These are phyloP conservation scores for Megamerina dolium DNA, from an alignment of 2,888 invertebrate genomes.

Conservation along the genomic window DNA sequence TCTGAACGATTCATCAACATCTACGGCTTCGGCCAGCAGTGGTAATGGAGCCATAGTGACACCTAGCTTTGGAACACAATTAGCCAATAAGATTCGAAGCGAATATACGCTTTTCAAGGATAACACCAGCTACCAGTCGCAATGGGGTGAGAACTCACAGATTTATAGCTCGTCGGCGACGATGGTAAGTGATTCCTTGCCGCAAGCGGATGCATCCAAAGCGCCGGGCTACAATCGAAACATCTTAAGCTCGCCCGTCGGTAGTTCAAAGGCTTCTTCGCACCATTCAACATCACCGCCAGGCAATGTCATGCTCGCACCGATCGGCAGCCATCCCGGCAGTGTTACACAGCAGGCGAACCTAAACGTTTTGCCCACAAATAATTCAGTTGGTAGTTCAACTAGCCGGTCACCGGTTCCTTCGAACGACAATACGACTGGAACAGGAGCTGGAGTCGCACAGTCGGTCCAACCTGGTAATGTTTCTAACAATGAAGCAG, in stretches of 20 bases:
- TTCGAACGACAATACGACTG: slow-evolving; percentile 5
- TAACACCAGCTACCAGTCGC: slow-evolving; percentile 58
- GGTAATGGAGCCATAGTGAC: slow-evolving; percentile 25
- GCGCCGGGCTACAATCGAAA: slow-evolving; percentile 80
- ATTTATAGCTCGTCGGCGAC: slow-evolving; percentile 50
- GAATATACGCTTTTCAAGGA: slow-evolving; percentile 89
- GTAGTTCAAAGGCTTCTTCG: slow-evolving; percentile 58
- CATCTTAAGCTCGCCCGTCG: slow-evolving; percentile 70
- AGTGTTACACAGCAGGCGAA: slow-evolving; percentile 19
- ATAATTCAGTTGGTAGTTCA: slow-evolving; percentile 16
- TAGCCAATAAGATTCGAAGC: slow-evolving; percentile 43
- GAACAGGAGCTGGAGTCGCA: slow-evolving; percentile 19
- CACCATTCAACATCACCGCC: slow-evolving; percentile 55
- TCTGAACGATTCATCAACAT: slow-evolving; percentile 14
- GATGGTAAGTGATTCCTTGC: slow-evolving; percentile 42
- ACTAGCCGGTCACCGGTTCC: slow-evolving; percentile 32
- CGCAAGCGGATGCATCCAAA: slow-evolving; percentile 76
- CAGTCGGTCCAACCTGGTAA: background rate
- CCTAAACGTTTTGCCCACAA: slow-evolving; percentile 27
- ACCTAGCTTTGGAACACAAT: slow-evolving; percentile 37
- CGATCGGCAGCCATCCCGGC: slow-evolving; percentile 12
- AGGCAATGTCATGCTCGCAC: slow-evolving; percentile 28
- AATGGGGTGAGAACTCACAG: slow-evolving; percentile 50
- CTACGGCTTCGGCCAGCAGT: slow-evolving; percentile 17
- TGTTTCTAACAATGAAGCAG: slow-evolving; percentile 3